Percentiles rank a stretch among this genome's conserved stretches.
phyloP scores from a whole-genome alignment of 2,888 invertebrate species.

The Andricus curvator region DNA sequence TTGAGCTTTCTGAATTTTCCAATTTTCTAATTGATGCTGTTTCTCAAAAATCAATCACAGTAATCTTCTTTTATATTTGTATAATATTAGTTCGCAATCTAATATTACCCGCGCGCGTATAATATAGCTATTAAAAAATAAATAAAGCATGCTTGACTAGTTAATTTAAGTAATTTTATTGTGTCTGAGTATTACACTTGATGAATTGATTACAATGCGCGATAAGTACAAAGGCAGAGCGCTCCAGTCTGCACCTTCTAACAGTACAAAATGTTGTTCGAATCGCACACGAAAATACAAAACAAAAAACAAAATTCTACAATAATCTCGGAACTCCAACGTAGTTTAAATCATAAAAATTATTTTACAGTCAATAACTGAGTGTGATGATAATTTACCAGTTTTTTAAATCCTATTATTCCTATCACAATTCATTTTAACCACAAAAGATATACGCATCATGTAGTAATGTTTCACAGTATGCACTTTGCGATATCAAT shows the following conservation, averaged over 20 bases:
- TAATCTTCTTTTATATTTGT: too few species aligned
- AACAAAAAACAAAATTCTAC: not conserved
- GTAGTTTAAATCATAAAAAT: slow-evolving; percentile 12
- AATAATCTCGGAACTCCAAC: not conserved
- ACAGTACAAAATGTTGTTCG: slow-evolving; percentile 3
- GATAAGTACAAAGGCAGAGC: not conserved
- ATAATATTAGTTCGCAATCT: too few species aligned
- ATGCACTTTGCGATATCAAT: not conserved
- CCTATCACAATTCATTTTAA: slow-evolving; percentile 25
- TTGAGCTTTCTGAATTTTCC: too few species aligned
- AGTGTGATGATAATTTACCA: slow-evolving; percentile 17
- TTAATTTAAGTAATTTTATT: slow-evolving; percentile 56
- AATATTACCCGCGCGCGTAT: too few species aligned
- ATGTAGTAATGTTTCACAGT: not conserved
- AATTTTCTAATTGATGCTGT: too few species aligned
- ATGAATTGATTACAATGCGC: slow-evolving; percentile 19
- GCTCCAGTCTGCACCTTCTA: not conserved
- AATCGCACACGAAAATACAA: slow-evolving; percentile 13
- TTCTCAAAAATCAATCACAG: too few species aligned
- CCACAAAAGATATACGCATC: not conserved
- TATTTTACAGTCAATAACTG: slow-evolving; percentile 5
- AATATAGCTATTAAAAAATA: not conserved
- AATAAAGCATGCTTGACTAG: slow-evolving; percentile 35
- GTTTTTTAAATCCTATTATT: not conserved
- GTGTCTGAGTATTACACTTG: slow-evolving; percentile 39